Conservation (phyloP, 2,113 vertebrate species). For the Pelvicachromis taeniatus region DNA sequence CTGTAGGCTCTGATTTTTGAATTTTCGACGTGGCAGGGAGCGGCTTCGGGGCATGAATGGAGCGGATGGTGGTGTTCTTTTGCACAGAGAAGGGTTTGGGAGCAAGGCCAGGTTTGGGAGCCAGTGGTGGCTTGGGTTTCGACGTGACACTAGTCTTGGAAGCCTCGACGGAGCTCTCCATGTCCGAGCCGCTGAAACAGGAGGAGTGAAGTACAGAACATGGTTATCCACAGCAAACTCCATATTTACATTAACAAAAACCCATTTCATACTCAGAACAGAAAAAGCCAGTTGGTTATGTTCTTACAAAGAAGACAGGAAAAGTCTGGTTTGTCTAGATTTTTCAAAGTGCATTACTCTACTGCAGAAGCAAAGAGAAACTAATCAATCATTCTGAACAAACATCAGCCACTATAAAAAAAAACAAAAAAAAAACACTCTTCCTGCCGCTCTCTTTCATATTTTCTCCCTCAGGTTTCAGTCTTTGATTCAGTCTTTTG, state of each 20-base stretch:
- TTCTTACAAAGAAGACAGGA: not conserved
- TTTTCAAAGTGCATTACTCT: conserved; percentile 7
- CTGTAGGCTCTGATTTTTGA: not conserved
- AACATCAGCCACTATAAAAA: not conserved
- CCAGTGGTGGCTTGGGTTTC: conserved; percentile 35
- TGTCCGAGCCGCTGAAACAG: conserved; percentile 29
- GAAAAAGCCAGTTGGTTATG: not conserved
- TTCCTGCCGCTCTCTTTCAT: not conserved
- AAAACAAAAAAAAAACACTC: no score
- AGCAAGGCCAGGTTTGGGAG: conserved; percentile 59
- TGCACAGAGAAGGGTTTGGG: conserved; percentile 71
- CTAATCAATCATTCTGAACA: not conserved
- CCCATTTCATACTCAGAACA: not conserved
- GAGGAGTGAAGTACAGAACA: not conserved
- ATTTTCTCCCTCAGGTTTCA: not conserved
- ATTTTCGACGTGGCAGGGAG: not conserved
- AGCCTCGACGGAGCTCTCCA: conserved; percentile 46
- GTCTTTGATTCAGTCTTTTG: not conserved
- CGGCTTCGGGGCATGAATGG: conserved; percentile 55
- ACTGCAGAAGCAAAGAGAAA: not conserved
- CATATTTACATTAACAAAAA: not conserved
- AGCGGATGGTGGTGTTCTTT: conserved; percentile 47
- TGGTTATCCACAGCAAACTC: not conserved
- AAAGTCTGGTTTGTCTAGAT: conserved; percentile 43
- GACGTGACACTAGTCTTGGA: not conserved